Percentiles rank a stretch among this genome's conserved stretches.
phyloP scores from a whole-genome alignment of 2,113 vertebrate species.

The Atlantisia rogersi region DNA sequence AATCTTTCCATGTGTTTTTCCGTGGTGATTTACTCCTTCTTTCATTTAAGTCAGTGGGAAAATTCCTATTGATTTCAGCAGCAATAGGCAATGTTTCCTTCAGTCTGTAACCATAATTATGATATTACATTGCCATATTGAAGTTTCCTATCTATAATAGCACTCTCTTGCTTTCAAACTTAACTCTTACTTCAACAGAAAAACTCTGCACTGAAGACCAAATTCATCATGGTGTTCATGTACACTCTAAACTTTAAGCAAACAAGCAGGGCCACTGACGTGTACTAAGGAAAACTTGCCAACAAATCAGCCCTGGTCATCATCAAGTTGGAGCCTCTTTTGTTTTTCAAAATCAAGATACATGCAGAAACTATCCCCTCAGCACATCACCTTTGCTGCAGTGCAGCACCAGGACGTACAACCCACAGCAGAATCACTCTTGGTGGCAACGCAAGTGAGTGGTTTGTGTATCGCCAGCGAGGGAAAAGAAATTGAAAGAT shows the following conservation, averaged over 20 bases:
- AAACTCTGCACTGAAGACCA: neutral
- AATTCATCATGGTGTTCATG: neutral
- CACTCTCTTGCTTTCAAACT: neutral
- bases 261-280: neutral
- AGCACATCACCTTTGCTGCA: neutral
- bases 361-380: neutral
- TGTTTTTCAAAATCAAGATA: neutral
- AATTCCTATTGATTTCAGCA: neutral
- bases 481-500: neutral
- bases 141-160: neutral
- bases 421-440: neutral
- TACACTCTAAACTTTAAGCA: neutral
- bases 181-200: neutral
- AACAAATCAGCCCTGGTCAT: neutral
- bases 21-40: neutral
- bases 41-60: slow-evolving; percentile 9
- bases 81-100: neutral
- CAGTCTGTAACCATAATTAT: neutral
- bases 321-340: neutral
- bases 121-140: neutral
- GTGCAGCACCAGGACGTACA: neutral
- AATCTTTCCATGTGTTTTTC: neutral
- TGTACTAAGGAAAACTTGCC: neutral
- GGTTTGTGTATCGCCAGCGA: neutral
- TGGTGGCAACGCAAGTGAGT: neutral